These are phyloP conservation scores for Panurus biarmicus DNA, from an alignment of 2,113 vertebrate species.

Conservation along the genomic window DNA sequence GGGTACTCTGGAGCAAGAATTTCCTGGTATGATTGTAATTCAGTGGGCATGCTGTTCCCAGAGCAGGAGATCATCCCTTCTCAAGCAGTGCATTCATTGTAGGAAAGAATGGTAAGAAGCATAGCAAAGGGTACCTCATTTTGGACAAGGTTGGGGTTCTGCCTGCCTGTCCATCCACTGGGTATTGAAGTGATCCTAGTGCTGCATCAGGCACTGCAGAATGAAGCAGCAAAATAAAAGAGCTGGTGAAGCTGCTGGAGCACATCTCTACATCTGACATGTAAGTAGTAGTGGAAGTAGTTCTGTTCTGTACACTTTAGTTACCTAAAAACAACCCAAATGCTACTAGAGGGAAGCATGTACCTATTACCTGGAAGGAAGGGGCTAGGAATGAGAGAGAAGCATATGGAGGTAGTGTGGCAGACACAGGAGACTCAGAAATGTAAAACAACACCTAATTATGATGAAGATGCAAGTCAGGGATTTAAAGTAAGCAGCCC, in stretches of 20 bases:
- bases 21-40: background rate
- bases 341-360: background rate
- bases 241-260: background rate
- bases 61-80: background rate
- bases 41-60: background rate
- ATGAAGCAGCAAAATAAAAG: background rate
- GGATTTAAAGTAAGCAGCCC: background rate
- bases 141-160: background rate
- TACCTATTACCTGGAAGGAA: background rate
- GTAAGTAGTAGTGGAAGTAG: background rate
- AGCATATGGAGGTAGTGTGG: background rate
- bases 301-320: background rate
- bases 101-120: background rate
- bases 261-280: background rate
- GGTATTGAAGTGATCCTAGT: background rate
- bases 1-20: background rate
- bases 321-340: background rate
- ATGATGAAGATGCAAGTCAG: background rate
- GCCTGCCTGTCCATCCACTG: background rate
- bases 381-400: background rate
- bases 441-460: background rate
- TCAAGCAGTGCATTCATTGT: background rate
- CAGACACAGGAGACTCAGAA: background rate
- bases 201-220: background rate
- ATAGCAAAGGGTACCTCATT: background rate